Percentiles rank a stretch among this genome's conserved stretches.
Evolutionary conservation across 1,140 invertebrate species (phyloP).

Genomic region (Contarinia nasturtii): DNA sequence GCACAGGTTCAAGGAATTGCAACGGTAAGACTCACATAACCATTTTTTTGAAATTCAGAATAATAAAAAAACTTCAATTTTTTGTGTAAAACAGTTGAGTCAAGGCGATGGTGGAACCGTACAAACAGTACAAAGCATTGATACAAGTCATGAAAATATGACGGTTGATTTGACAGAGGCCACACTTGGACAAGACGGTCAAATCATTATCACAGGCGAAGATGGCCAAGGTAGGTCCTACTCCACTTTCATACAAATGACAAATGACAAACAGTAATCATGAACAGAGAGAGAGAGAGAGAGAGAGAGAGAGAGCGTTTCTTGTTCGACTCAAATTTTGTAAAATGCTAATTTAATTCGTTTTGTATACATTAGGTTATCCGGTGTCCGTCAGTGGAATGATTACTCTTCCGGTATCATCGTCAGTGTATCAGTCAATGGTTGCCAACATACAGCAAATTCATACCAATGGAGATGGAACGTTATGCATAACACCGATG

Average conservation of each 20-base stretch:
- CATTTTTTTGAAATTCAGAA: neutral
- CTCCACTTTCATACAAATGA: neutral
- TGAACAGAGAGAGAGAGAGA: too few relatives aligned
- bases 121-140: slow-evolving; percentile 55
- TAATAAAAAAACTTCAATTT: too few relatives aligned
- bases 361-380: too few relatives aligned
- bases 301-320: too few relatives aligned
- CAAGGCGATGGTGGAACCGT: slow-evolving; percentile 52
- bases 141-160: slow-evolving; percentile 43
- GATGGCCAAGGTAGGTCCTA: slow-evolving; percentile 61
- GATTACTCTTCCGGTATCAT: slow-evolving; percentile 85
- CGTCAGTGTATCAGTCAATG: slow-evolving; percentile 91
- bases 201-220: slow-evolving; percentile 86
- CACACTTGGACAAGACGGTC: slow-evolving; percentile 73
- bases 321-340: too few relatives aligned
- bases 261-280: too few relatives aligned
- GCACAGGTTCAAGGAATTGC: slow-evolving; percentile 83
- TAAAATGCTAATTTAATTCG: neutral
- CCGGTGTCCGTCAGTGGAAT: slow-evolving; percentile 81
- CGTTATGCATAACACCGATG: slow-evolving; percentile 63
- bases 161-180: slow-evolving; percentile 77
- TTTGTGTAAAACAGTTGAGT: slow-evolving; percentile 9
- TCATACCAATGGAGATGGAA: slow-evolving; percentile 51
- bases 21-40: slow-evolving; percentile 35
- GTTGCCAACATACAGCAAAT: slow-evolving; percentile 77